These are phyloP conservation scores for Ptychochromis oligacanthus DNA, from an alignment of 2,113 vertebrate genomes.

Conservation along the genomic window DNA sequence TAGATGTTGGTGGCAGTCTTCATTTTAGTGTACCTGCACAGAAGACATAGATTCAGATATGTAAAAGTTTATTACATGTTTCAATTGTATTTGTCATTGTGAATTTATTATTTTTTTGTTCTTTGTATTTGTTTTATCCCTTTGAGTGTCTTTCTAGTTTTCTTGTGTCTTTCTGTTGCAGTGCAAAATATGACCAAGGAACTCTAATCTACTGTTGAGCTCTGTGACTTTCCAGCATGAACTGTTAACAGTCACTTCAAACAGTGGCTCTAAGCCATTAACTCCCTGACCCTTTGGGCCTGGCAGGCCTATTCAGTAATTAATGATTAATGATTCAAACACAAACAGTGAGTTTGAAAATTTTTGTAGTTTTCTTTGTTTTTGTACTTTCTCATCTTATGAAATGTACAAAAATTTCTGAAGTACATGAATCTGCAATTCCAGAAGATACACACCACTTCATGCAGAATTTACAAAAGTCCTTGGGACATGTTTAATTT, in stretches of 20 bases:
- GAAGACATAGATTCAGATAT: neutral
- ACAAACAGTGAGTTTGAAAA: fast-evolving
- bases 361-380: too few species aligned
- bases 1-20: slow-evolving; percentile 99
- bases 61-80: neutral
- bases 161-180: neutral
- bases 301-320: neutral
- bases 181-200: neutral
- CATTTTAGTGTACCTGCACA: slow-evolving; percentile 96
- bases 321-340: neutral
- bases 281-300: neutral
- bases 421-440: neutral
- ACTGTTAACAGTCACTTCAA: neutral
- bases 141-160: neutral
- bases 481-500: too few species aligned
- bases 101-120: fast-evolving
- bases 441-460: too few species aligned
- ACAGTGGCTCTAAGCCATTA: neutral
- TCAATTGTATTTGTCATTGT: neutral
- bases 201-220: neutral
- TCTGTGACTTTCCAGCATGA: neutral
- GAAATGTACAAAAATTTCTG: neutral
- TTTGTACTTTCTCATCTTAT: neutral
- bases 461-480: neutral
- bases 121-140: neutral